phyloP scores from a whole-genome alignment of 2,888 invertebrate species.

The Kuschelorhynchus macadamiae region DNA sequence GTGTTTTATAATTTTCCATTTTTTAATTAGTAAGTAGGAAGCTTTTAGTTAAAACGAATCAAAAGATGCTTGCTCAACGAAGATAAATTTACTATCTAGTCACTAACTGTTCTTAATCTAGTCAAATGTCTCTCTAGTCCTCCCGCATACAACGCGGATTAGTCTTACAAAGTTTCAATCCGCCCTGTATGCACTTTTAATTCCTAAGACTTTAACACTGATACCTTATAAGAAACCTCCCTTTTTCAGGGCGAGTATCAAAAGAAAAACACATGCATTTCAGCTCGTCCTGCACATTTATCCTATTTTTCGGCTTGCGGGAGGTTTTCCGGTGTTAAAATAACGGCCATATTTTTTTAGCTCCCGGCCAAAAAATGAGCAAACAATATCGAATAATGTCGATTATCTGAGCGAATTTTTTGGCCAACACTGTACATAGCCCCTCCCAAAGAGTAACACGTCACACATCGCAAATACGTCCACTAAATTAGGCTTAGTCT shows the following conservation, averaged over 20 bases:
- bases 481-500: conserved; percentile 68
- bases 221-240: neutral
- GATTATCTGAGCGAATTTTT: conserved; percentile 8
- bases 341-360: conserved; percentile 24
- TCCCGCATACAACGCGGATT: conserved; percentile 13
- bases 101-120: conserved; percentile 50
- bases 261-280: conserved; percentile 1
- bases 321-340: conserved; percentile 13
- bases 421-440: conserved; percentile 40
- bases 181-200: too few relatives aligned
- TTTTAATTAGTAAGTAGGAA: conserved; percentile 13
- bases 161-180: too few relatives aligned
- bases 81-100: conserved; percentile 27
- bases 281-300: conserved; percentile 7
- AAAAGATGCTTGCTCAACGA: neutral
- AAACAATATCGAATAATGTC: neutral
- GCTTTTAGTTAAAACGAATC: conserved; percentile 3
- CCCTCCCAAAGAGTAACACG: conserved; percentile 46
- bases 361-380: conserved; percentile 4
- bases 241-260: neutral
- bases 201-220: neutral
- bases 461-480: conserved; percentile 70
- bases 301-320: neutral
- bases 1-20: conserved; percentile 46
- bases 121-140: conserved; percentile 56